phyloP scores from a whole-genome alignment of 2,797 vertebrate species.

The Spondyliosoma cantharus region DNA sequence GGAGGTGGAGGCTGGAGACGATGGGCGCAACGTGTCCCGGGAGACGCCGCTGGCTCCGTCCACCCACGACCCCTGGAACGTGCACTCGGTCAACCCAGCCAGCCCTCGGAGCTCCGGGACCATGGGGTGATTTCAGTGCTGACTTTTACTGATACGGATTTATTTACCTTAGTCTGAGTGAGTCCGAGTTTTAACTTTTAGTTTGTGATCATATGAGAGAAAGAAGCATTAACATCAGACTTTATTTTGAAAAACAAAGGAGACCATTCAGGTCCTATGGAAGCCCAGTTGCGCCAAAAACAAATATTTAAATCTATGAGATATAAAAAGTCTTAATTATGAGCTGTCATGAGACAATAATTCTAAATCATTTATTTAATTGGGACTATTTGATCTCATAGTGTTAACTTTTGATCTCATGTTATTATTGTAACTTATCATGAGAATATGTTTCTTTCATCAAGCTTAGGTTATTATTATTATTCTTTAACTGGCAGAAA shows the following conservation, averaged over 20 bases:
- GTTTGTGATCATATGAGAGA: not conserved
- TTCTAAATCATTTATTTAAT: too few species aligned
- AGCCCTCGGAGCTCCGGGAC: constrained; percentile 77
- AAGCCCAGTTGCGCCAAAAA: too few species aligned
- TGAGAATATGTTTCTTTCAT: too few species aligned
- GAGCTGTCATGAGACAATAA: too few species aligned
- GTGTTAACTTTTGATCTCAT: too few species aligned
- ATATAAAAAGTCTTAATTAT: too few species aligned
- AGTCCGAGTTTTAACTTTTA: constrained; percentile 11
- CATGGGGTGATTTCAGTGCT: constrained; percentile 66
- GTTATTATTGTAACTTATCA: too few species aligned
- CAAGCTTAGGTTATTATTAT: too few species aligned
- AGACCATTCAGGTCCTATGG: not conserved
- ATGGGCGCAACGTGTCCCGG: constrained; percentile 76
- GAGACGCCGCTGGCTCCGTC: constrained; percentile 75
- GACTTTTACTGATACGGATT: not conserved
- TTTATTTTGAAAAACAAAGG: constrained; percentile 8
- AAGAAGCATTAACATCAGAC: not conserved
- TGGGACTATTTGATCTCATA: too few species aligned
- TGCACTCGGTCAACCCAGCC: constrained; percentile 61
- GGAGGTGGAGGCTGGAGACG: constrained; percentile 75
- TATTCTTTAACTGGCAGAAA: too few species aligned
- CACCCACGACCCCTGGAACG: constrained; percentile 84
- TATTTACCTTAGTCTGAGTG: not conserved
- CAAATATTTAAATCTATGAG: too few species aligned